These are phyloP conservation scores for Arizona elegans DNA, from an alignment of 2,113 vertebrate genomes.

Conservation along the genomic window DNA sequence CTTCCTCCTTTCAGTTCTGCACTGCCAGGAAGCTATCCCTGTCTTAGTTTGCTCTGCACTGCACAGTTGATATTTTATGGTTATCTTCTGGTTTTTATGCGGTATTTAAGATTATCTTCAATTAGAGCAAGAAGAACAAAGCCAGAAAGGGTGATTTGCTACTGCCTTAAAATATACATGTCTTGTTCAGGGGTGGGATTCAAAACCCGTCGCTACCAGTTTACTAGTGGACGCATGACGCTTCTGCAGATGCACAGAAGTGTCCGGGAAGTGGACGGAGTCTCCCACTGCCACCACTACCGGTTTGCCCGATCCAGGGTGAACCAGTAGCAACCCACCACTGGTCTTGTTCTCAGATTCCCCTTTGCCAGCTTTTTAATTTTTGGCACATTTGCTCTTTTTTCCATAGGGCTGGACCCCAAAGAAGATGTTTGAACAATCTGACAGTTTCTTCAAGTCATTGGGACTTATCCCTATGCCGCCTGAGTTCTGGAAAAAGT, in stretches of 20 bases:
- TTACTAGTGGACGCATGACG: too few relatives aligned
- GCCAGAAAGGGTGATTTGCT: background rate
- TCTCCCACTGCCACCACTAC: too few relatives aligned
- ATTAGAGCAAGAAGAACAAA: background rate
- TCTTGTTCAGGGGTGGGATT: too few relatives aligned
- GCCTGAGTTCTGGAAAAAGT: conserved; percentile 76
- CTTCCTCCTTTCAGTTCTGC: background rate
- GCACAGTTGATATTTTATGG: background rate
- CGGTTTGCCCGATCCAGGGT: too few relatives aligned
- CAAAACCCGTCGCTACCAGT: too few relatives aligned
- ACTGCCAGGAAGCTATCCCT: background rate
- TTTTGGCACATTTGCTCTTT: background rate
- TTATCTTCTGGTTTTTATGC: background rate
- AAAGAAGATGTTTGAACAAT: conserved; percentile 85
- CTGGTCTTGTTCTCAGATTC: background rate
- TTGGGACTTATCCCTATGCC: conserved; percentile 83
- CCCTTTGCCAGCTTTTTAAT: fast-evolving
- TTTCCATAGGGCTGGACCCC: conserved; percentile 82
- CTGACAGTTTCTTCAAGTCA: conserved; percentile 84
- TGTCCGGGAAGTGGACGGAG: too few relatives aligned
- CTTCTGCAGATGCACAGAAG: too few relatives aligned
- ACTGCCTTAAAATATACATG: background rate
- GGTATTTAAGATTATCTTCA: background rate
- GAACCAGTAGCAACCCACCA: too few relatives aligned
- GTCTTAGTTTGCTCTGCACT: background rate